These are phyloP conservation scores for Chanos chanos DNA, from an alignment of 2,797 vertebrate genomes.

Conservation along the genomic window DNA sequence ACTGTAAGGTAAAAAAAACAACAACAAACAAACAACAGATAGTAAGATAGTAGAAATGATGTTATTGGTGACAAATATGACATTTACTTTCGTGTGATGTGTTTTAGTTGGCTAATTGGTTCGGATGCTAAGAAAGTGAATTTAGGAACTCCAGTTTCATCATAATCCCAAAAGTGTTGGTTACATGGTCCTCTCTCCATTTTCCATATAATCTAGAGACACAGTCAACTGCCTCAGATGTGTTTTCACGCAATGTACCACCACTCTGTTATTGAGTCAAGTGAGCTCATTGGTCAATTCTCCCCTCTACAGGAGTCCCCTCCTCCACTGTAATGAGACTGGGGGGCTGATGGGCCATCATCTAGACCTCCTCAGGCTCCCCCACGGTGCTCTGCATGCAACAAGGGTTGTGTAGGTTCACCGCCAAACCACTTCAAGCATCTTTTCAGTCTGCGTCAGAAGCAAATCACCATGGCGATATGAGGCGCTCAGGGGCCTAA, in stretches of 20 bases:
- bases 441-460: slow-evolving; percentile 51
- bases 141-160: too few relatives aligned
- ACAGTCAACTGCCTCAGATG: too few relatives aligned
- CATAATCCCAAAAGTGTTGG: too few relatives aligned
- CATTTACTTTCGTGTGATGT: too few relatives aligned
- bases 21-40: too few relatives aligned
- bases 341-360: slow-evolving; percentile 16
- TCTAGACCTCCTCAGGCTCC: slow-evolving; percentile 7
- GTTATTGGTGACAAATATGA: too few relatives aligned
- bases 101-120: too few relatives aligned
- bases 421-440: slow-evolving; percentile 50
- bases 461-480: slow-evolving; percentile 60
- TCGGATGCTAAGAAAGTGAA: too few relatives aligned
- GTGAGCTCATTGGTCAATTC: neutral
- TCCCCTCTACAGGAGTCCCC: neutral
- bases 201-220: too few relatives aligned
- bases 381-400: neutral
- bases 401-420: slow-evolving; percentile 11
- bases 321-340: slow-evolving; percentile 27
- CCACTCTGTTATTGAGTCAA: slow-evolving; percentile 3
- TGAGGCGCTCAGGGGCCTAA: slow-evolving; percentile 16
- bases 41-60: too few relatives aligned
- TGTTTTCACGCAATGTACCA: slow-evolving; percentile 13
- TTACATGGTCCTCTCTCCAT: too few relatives aligned
- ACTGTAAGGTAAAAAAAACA: too few relatives aligned